Base-by-base conservation (phyloP, 2,888 invertebrate species). In the Euproctis similis region DNA sequence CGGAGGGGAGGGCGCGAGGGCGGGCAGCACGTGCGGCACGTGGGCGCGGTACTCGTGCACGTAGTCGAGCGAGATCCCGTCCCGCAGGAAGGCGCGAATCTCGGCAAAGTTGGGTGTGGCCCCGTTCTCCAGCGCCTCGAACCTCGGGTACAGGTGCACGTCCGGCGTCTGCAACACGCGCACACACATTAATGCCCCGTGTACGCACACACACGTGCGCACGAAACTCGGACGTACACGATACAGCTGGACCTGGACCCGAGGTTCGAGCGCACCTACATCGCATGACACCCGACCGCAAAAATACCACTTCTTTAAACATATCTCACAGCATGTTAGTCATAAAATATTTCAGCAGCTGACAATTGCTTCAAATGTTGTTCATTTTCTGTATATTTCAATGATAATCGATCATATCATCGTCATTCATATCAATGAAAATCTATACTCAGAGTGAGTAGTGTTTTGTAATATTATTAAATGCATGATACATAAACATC, bases 81-180 rank as follows among this genome's bases (percentile, higher is more conserved):
- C 66, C 53, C 70, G 70, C 55, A 75, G 67, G 64, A 70, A 72
- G 49, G 53, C 58, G 56, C 55, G 41, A 35, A 81, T 64, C 53
- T 81, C 81, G 38, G 57, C 68, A 64, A 53, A 72, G 67, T 62
- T 73, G 62, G 73, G 81, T 60, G 81, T 70, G 48, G 39, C 70
- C 46, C 81, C 87, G 49, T 28, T 37, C 74, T 87, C 87, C 38
- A 87, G 68, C 68, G 85, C 86, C 37, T 54, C 60, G 71, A 87
- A 87, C 43, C 69, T 65, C 55, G 87, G 87, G 59, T 62, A 80
- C 59, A 86, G 74, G 71, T 86, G 78, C 46, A 72, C 49, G 59
- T 73, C 75, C 57, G 57, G 47, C 50, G 60, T 54, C 78, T 75
- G 78, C 63, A 71, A 74, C 46, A 50, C 39, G 35, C 46, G 38